phyloP scores from a whole-genome alignment of 2,888 invertebrate genomes.

The Aphodius sticticus region DNA sequence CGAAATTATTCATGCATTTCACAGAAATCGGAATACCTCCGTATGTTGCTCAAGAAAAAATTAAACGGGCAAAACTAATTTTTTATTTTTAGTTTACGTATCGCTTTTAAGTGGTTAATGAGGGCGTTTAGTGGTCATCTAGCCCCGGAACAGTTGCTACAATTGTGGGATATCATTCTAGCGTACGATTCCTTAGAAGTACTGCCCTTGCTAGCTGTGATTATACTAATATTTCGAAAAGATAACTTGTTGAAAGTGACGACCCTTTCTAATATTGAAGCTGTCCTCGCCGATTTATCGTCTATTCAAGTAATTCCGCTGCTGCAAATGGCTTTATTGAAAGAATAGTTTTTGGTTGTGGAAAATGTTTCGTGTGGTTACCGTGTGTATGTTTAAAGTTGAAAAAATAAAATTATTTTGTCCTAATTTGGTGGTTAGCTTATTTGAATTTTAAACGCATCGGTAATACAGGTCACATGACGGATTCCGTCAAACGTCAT shows the following conservation, averaged over 20 bases:
- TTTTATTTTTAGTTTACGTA: slow-evolving; percentile 71
- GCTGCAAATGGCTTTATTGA: slow-evolving; percentile 80
- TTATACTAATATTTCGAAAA: slow-evolving; percentile 85
- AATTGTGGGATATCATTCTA: slow-evolving; percentile 91
- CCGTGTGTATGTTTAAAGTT: slow-evolving; percentile 4
- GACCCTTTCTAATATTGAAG: slow-evolving; percentile 83
- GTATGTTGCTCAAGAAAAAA: slow-evolving; percentile 67
- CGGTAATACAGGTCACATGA: background rate
- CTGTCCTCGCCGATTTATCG: slow-evolving; percentile 86
- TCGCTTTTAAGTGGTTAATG: slow-evolving; percentile 97
- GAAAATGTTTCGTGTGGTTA: background rate
- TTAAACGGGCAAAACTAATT: slow-evolving; percentile 15
- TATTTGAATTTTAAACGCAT: background rate
- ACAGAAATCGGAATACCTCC: slow-evolving; percentile 88
- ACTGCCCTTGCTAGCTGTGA: slow-evolving; percentile 83
- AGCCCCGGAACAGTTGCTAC: slow-evolving; percentile 89
- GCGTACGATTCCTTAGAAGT: slow-evolving; percentile 94
- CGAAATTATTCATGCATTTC: slow-evolving; percentile 90
- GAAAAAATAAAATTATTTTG: background rate
- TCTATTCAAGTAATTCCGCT: slow-evolving; percentile 87
- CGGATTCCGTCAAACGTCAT: background rate
- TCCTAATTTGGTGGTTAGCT: background rate
- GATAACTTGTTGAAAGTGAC: slow-evolving; percentile 81
- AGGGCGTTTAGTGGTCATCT: slow-evolving; percentile 94
- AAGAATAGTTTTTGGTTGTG: slow-evolving; percentile 59